These are phyloP conservation scores for Eurystomus glaucurus DNA, from an alignment of 2,797 vertebrate species.

Conservation along the genomic window DNA sequence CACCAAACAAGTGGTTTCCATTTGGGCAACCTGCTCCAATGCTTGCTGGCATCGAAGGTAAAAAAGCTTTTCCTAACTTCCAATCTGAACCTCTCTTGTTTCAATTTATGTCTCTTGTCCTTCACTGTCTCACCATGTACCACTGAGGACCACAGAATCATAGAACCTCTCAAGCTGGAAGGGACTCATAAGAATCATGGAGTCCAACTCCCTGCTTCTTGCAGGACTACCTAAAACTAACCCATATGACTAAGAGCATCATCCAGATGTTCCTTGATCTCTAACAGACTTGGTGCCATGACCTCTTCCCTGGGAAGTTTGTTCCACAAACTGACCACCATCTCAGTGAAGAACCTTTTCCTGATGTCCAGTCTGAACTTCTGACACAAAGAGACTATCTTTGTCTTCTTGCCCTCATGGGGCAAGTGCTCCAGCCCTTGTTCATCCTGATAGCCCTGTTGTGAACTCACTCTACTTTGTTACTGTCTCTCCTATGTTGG, in stretches of 20 bases:
- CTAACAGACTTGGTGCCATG: not conserved
- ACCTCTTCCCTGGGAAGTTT: not conserved
- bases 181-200: not conserved
- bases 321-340: not conserved
- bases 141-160: not conserved
- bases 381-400: not conserved
- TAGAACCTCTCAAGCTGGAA: not conserved
- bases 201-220: not conserved
- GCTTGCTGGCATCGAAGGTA: not conserved
- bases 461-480: not conserved
- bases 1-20: not conserved
- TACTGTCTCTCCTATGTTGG: not conserved
- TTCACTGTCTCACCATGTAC: not conserved
- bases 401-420: not conserved
- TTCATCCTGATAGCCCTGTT: not conserved
- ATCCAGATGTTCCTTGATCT: not conserved
- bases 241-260: not conserved
- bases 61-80: not conserved
- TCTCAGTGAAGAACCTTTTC: not conserved
- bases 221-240: not conserved
- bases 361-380: not conserved
- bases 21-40: not conserved
- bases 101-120: not conserved
- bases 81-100: not conserved
- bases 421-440: not conserved